Evolutionary conservation across 2,113 vertebrate genomes (phyloP).

Genomic region (Poeciliopsis retropinna): DNA sequence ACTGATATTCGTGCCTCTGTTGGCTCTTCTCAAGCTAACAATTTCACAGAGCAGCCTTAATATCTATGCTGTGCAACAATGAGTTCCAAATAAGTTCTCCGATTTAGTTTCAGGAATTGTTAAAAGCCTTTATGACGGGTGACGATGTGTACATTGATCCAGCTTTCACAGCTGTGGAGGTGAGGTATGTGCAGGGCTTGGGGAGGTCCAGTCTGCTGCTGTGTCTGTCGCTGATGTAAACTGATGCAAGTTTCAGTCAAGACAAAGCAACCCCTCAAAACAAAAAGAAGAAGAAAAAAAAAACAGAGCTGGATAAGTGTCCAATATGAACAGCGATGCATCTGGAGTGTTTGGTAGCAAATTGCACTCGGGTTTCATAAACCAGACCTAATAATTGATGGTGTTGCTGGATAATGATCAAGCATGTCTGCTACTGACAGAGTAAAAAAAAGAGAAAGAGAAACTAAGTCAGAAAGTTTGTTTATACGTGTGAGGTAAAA

Average conservation of each 20-base stretch:
- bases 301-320: slow-evolving; percentile 40
- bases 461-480: neutral
- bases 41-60: slow-evolving; percentile 1
- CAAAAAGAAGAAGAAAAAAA: slow-evolving; percentile 20
- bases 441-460: neutral
- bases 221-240: slow-evolving; percentile 72
- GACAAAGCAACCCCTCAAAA: slow-evolving; percentile 59
- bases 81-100: slow-evolving; percentile 11
- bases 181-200: neutral
- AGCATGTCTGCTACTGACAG: neutral
- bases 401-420: slow-evolving; percentile 50
- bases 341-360: slow-evolving; percentile 34
- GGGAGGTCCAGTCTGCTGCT: slow-evolving; percentile 52
- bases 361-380: slow-evolving; percentile 66
- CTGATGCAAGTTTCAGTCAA: slow-evolving; percentile 75
- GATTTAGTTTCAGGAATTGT: slow-evolving; percentile 6
- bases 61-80: slow-evolving; percentile 5
- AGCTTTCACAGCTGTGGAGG: slow-evolving; percentile 30
- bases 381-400: slow-evolving; percentile 67
- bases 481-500: slow-evolving; percentile 20
- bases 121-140: slow-evolving; percentile 14
- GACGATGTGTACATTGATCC: slow-evolving; percentile 12
- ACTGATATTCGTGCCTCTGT: neutral
- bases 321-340: slow-evolving; percentile 53
- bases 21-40: neutral